These are phyloP conservation scores for Netelia melanura DNA, from an alignment of 2,888 invertebrate species.

Conservation along the genomic window DNA sequence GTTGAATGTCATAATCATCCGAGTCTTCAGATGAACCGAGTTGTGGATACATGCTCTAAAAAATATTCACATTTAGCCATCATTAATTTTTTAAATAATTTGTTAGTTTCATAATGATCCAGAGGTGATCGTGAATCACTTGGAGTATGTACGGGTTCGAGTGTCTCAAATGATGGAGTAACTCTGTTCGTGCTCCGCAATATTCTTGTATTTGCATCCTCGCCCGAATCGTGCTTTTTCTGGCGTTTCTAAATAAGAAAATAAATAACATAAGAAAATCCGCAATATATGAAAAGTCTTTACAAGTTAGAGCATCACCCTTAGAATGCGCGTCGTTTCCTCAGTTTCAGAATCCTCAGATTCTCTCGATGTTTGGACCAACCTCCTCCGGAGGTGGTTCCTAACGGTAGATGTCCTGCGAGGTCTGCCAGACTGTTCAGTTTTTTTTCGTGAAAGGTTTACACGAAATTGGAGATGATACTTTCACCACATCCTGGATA, in stretches of 20 bases:
- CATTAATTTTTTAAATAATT: not conserved
- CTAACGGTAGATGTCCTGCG: slow-evolving; percentile 18
- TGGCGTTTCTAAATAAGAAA: slow-evolving; percentile 53
- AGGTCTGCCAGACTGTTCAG: not conserved
- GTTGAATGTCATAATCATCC: slow-evolving; percentile 16
- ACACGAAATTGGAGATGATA: slow-evolving; percentile 4
- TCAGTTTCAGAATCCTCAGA: slow-evolving; percentile 42
- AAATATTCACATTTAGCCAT: not conserved
- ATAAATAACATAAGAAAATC: not conserved
- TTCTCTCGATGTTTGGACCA: slow-evolving; percentile 51
- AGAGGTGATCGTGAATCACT: not conserved
- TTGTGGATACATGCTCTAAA: slow-evolving; percentile 41
- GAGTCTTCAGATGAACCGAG: slow-evolving; percentile 42
- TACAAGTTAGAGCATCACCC: slow-evolving; percentile 15
- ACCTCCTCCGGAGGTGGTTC: slow-evolving; percentile 40
- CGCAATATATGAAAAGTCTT: not conserved
- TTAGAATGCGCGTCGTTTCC: not conserved
- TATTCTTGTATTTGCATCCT: slow-evolving; percentile 30
- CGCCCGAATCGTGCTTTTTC: slow-evolving; percentile 13
- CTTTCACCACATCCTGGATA: slow-evolving; percentile 40
- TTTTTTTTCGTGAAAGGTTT: slow-evolving; percentile 20
- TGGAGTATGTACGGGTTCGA: slow-evolving; percentile 43
- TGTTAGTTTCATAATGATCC: not conserved
- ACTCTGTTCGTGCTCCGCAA: slow-evolving; percentile 34
- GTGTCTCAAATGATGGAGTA: slow-evolving; percentile 25